Evolutionary conservation across 2,113 vertebrate species (phyloP), one percentile per base, ranked within the genome.

Genomic region (Platysternon megacephalum): DNA sequence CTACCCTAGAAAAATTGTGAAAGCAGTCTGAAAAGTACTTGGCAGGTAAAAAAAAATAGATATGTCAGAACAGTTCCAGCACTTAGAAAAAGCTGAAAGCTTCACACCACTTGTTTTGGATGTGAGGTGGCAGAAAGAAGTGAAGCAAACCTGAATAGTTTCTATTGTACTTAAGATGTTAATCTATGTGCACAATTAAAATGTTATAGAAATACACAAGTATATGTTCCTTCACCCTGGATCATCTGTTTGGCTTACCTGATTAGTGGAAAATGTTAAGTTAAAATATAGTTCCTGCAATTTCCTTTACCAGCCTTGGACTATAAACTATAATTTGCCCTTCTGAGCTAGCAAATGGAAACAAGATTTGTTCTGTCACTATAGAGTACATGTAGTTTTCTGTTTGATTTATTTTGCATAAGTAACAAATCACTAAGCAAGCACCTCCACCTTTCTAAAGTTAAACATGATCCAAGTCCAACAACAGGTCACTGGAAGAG

Each of bases 201-300:
- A 78, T 88, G 61, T 3, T 49, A 49, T 88, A 85, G 46, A 87
- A 94, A 76, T 39, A 86, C 65, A 91, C 46, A 39, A 87, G 53
- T 81, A n/a, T 7, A 56, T 94, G 87, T 89, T 79, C 72, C 79
- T 79, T 94, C 91, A 91, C 83, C 89, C 87, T 76, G 58, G 86
- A 79, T 53, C 88, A 79, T 93, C 61, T 79, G 84, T 95, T 48
- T 16, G 88, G 94, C 51, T 96, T 87, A 58, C 44, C 48, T 58
- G 84, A 86, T 51, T 87, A 89, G 83, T 92, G 90, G 91, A 93
- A 95, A 95, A 87, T 29, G 91, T 91, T 83, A 84, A 91, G 81
- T 44, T 90, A 87, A 95, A 95, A 81, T 4, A 91, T n/a, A 82
- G 78, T 16, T 94, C 19, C 82, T 89, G 90, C 56, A 74, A 6